Percentiles rank a stretch among this genome's conserved stretches.
Conservation (phyloP, 2,113 vertebrate genomes). For the Oplegnathus fasciatus region DNA sequence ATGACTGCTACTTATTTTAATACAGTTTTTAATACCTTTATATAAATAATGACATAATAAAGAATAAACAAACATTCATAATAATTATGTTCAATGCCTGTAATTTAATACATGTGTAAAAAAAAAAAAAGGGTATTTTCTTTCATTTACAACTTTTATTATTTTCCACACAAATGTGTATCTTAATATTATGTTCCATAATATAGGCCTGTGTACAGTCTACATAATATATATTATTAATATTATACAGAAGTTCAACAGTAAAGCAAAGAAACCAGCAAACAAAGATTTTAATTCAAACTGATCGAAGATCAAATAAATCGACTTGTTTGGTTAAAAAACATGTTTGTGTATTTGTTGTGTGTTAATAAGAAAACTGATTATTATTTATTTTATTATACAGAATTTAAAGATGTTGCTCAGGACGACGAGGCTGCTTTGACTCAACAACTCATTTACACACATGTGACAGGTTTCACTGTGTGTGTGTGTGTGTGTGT, state of each 20-base stretch:
- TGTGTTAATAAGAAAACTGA: too few relatives aligned
- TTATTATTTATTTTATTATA: neutral
- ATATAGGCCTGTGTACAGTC: neutral
- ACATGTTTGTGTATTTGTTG: too few relatives aligned
- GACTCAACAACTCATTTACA: slow-evolving; percentile 53
- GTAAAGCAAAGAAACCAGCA: neutral
- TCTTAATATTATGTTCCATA: neutral
- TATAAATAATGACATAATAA: neutral
- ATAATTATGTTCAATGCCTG: too few relatives aligned
- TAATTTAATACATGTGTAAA: neutral
- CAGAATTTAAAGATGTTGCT: neutral
- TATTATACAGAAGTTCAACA: neutral
- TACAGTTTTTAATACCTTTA: neutral
- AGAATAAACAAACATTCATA: neutral
- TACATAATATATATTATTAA: neutral
- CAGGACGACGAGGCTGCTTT: slow-evolving; percentile 40
- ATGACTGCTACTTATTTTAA: neutral
- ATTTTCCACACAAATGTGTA: neutral
- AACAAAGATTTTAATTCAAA: neutral
- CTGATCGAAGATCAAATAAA: neutral
- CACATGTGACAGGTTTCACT: slow-evolving; percentile 37
- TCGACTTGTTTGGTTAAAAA: neutral
- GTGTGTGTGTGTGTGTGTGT: slow-evolving; percentile 29
- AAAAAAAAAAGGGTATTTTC: neutral
- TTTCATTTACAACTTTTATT: neutral